Percentiles rank a stretch among this genome's conserved stretches.
These are phyloP conservation scores for Bufo bufo DNA, from an alignment of 2,113 vertebrate species.

Conservation along the genomic window DNA sequence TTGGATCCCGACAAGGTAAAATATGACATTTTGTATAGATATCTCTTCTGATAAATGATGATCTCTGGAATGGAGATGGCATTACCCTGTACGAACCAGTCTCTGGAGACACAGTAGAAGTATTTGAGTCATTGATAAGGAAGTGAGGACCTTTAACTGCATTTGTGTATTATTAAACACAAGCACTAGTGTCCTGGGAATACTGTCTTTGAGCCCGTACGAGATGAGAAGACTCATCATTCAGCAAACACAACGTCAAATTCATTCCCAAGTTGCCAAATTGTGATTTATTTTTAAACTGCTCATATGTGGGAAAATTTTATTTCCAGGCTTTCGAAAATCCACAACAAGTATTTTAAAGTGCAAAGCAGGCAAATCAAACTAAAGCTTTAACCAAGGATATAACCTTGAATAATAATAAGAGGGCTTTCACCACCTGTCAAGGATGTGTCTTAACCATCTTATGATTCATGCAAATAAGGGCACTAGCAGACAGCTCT, in stretches of 20 bases:
- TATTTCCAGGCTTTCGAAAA: slow-evolving; percentile 8
- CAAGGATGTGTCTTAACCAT: not conserved
- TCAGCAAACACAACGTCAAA: slow-evolving; percentile 39
- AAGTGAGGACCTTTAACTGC: slow-evolving; percentile 43
- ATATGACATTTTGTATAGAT: slow-evolving; percentile 30
- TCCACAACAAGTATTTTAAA: not conserved
- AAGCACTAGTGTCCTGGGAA: slow-evolving; percentile 34
- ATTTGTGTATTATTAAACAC: slow-evolving; percentile 58
- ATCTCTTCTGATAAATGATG: slow-evolving; percentile 53
- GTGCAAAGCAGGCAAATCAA: slow-evolving; percentile 28
- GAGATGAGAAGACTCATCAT: slow-evolving; percentile 51
- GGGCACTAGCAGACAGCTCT: not conserved
- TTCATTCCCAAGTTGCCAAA: slow-evolving; percentile 43
- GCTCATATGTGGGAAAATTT: slow-evolving; percentile 12
- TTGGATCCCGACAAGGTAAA: slow-evolving; percentile 47
- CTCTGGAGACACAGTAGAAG: slow-evolving; percentile 42
- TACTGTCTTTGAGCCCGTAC: slow-evolving; percentile 19
- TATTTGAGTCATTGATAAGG: slow-evolving; percentile 56
- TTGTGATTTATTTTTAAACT: slow-evolving; percentile 54
- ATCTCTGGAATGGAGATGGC: slow-evolving; percentile 36
- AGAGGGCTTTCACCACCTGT: not conserved
- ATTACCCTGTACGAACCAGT: slow-evolving; percentile 41
- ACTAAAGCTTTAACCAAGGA: not conserved
- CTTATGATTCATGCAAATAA: not conserved
- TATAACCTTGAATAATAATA: slow-evolving; percentile 26